A percentile compares a stretch with the other conserved stretches of the same genome.
Evolutionary conservation across 2,797 vertebrate species (phyloP).

Genomic region (Crypturellus tataupa): DNA sequence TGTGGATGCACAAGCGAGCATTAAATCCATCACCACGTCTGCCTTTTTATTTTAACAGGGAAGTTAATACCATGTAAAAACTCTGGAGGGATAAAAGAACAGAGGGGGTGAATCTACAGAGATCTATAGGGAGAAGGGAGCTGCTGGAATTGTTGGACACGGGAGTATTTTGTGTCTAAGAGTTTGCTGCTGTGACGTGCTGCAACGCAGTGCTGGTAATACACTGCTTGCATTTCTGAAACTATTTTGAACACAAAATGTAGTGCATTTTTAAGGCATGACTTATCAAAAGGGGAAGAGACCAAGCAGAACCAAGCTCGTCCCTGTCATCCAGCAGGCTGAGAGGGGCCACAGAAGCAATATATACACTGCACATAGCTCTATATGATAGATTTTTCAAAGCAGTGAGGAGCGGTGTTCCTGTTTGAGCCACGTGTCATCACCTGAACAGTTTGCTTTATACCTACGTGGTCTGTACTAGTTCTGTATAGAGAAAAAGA

Average conservation of each 20-base stretch:
- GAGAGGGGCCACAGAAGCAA: not conserved
- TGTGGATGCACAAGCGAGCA: not conserved
- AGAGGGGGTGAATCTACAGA: not conserved
- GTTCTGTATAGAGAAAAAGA: not conserved
- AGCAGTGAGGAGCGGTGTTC: not conserved
- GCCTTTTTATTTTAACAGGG: not conserved
- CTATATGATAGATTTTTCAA: not conserved
- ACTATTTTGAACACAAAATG: not conserved
- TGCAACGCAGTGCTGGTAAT: not conserved
- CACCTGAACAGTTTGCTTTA: not conserved
- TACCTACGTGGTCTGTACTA: not conserved
- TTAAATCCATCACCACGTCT: not conserved
- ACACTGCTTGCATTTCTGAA: not conserved
- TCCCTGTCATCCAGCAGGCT: rapidly evolving
- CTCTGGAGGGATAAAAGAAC: not conserved
- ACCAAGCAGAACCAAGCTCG: rapidly evolving
- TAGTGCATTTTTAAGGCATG: not conserved
- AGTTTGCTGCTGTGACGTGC: not conserved
- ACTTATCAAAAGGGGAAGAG: not conserved
- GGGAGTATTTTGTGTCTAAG: not conserved
- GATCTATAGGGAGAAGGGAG: rapidly evolving
- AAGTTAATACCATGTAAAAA: not conserved
- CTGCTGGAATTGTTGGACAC: not conserved
- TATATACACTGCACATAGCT: rapidly evolving
- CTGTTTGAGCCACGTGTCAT: rapidly evolving